A percentile compares a stretch with the other conserved stretches of the same genome.
These are phyloP conservation scores for Vollenhovia emeryi DNA, from an alignment of 1,140 invertebrate genomes.

Conservation along the genomic window DNA sequence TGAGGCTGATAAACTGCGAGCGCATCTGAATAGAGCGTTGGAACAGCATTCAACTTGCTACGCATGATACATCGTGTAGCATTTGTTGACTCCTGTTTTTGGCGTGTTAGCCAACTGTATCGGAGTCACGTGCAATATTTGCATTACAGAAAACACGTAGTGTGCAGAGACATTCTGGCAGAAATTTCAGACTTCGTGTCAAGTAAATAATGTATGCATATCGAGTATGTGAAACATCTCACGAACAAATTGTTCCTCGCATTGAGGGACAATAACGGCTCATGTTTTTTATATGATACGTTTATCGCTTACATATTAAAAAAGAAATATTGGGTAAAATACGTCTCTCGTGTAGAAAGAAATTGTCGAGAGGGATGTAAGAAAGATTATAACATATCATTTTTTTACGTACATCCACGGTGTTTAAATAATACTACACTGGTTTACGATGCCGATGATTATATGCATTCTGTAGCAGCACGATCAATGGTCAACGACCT, in stretches of 20 bases:
- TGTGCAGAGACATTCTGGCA: too few species aligned
- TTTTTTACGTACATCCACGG: not conserved
- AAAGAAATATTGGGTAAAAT: not conserved
- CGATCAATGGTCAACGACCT: slow-evolving; percentile 62
- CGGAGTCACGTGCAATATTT: not conserved
- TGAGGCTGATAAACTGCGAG: not conserved
- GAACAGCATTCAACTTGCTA: not conserved
- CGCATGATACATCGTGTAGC: not conserved
- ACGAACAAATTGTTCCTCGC: not conserved
- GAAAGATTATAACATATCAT: not conserved
- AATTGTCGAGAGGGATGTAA: not conserved
- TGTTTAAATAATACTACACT: not conserved
- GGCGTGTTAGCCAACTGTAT: not conserved
- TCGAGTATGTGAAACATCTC: not conserved
- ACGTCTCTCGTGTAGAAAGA: not conserved
- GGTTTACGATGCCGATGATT: not conserved
- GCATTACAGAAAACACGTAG: not conserved
- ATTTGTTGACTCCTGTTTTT: not conserved
- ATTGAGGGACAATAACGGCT: not conserved
- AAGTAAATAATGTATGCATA: not conserved
- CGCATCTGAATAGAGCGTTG: not conserved
- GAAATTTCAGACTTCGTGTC: not conserved
- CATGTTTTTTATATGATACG: not conserved
- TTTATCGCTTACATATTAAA: not conserved
- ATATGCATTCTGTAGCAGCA: not conserved